Percentiles rank a stretch among this genome's conserved stretches.
phyloP scores from a whole-genome alignment of 2,113 vertebrate species.

The Phylloscopus trochiloides region DNA sequence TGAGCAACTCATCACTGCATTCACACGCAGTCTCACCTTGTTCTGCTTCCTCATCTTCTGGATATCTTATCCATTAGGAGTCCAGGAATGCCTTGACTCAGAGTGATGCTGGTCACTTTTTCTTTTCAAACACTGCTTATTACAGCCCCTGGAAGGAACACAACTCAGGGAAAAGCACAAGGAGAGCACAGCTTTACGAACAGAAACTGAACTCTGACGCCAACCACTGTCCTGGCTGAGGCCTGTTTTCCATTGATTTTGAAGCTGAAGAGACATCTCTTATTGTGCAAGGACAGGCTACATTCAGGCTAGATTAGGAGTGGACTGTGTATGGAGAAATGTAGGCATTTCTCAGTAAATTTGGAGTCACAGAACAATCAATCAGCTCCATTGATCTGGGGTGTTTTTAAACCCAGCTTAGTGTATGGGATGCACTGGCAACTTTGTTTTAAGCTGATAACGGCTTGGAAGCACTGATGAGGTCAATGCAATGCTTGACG shows the following conservation, averaged over 20 bases:
- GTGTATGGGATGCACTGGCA: background rate
- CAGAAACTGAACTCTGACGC: background rate
- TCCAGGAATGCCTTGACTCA: background rate
- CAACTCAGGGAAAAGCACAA: background rate
- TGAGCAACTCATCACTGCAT: background rate
- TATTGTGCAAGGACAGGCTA: accelerated
- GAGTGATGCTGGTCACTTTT: background rate
- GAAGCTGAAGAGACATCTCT: background rate
- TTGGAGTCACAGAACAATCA: background rate
- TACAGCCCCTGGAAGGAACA: background rate
- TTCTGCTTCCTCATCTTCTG: background rate
- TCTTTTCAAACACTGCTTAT: background rate
- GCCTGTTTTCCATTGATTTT: background rate
- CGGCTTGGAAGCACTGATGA: background rate
- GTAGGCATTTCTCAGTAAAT: background rate
- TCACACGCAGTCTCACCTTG: background rate
- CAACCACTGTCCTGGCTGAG: background rate
- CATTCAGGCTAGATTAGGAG: background rate
- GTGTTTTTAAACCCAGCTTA: background rate
- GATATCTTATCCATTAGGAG: background rate
- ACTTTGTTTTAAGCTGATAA: background rate
- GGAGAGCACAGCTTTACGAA: background rate
- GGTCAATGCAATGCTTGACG: background rate
- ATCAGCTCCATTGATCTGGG: background rate
- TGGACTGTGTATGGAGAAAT: background rate